Evolutionary conservation across 2,113 vertebrate species (phyloP).

Genomic region (Danionella cerebrum): DNA sequence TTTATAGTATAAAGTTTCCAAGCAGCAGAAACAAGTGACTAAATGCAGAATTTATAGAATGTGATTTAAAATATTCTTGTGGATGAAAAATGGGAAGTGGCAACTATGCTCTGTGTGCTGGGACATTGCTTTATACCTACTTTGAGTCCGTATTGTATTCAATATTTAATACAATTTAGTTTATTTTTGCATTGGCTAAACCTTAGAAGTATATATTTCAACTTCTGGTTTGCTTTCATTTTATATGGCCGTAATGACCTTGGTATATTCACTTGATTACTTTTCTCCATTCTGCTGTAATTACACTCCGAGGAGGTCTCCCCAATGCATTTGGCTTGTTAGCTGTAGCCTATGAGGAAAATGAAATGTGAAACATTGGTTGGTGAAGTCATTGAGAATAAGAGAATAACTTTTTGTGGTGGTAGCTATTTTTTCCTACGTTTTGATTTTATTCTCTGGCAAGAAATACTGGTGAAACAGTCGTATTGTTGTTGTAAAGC

Average conservation of each 20-base stretch:
- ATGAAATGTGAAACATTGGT: neutral
- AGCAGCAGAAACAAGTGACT: too few relatives aligned
- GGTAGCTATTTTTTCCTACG: neutral
- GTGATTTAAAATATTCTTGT: too few relatives aligned
- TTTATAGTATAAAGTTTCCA: too few relatives aligned
- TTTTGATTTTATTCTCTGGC: neutral
- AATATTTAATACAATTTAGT: too few relatives aligned
- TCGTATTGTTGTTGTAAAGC: neutral
- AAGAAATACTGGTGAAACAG: neutral
- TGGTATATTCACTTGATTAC: neutral
- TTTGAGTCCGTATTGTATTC: too few relatives aligned
- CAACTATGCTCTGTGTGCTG: too few relatives aligned
- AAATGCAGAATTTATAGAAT: too few relatives aligned
- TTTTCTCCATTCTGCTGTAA: neutral
- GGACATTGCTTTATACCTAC: too few relatives aligned
- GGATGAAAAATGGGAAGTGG: too few relatives aligned
- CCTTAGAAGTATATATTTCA: neutral
- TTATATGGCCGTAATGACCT: neutral
- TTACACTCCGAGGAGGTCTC: neutral
- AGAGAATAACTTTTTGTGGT: neutral
- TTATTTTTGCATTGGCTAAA: too few relatives aligned
- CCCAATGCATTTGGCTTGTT: neutral
- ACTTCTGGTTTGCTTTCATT: neutral
- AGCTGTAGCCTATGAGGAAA: neutral
- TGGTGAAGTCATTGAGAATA: neutral